Evolutionary conservation across 2,797 vertebrate species (phyloP), one percentile per base, ranked within the genome.

Genomic region (Yasuhikotakia modesta): DNA sequence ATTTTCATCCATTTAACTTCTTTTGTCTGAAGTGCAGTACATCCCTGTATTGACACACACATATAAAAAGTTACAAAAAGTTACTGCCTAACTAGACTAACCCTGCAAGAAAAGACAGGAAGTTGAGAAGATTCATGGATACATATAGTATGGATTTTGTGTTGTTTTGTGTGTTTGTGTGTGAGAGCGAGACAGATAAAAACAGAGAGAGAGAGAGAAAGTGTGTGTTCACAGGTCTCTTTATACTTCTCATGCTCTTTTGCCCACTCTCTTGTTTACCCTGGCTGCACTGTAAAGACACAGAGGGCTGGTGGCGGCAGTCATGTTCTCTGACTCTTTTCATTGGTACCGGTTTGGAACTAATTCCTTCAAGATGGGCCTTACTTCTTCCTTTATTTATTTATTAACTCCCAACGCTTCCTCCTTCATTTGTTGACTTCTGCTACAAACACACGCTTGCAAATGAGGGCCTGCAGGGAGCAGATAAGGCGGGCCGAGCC

Each of bases 291-390:
- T 81, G 76, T 78, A 78, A 78, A 78, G 76, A 71, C 58, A 32
- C 76, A 21, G 58, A 32, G 66, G 66, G 55, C 57, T 77, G 48
- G 80, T 77, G 83, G 84, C 46, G 61, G 63, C 67, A 77, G 72
- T 82, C 46, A n/a, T 32, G 60, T 88, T 85, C 87, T 86, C 84
- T 73, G 79, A 85, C 81, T 87, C 89, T 87, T 86, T 89, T 88
- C 85, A 87, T 85, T 83, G 85, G 85, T 88, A 87, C 79, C 82
- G 86, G 82, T 81, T 90, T 81, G 86, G 88, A 91, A 91, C 86
- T 87, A 87, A 87, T 87, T 85, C 85, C 78, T 85, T 70, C 78
- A 83, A 79, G 85, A 79, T 82, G 82, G 85, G 82, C 74, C 80
- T 81, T 61, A 70, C 79, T 82, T 84, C 68, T 80, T 80, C 57